These are phyloP conservation scores for Acridotheres tristis DNA, from an alignment of 2,797 vertebrate species.

Conservation along the genomic window DNA sequence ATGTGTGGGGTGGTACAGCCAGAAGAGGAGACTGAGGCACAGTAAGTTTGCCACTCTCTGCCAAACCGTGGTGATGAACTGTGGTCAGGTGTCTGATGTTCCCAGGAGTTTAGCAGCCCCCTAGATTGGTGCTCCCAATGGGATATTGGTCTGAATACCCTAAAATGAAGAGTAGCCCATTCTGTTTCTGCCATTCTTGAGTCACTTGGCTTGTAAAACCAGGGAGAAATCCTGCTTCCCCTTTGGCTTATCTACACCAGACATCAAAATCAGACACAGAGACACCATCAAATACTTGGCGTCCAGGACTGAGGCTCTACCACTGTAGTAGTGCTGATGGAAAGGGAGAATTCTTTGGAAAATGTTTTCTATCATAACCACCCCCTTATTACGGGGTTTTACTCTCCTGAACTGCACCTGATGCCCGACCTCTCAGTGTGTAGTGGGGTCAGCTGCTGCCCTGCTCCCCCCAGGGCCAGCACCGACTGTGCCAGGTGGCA, in stretches of 20 bases:
- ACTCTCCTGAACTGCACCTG: not conserved
- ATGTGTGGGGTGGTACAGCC: not conserved
- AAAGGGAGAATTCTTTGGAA: not conserved
- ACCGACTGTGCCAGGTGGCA: fast-evolving
- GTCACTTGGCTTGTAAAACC: not conserved
- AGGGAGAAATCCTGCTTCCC: not conserved
- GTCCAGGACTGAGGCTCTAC: not conserved
- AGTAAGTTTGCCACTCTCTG: not conserved
- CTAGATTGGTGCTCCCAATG: not conserved
- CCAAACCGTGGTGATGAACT: not conserved
- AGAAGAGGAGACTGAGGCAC: not conserved
- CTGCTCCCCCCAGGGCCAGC: fast-evolving
- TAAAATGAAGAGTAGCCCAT: not conserved
- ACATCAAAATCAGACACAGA: not conserved
- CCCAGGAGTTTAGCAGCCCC: not conserved
- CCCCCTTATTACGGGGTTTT: not conserved
- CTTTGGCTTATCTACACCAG: not conserved
- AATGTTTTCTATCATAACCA: not conserved
- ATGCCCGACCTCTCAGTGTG: fast-evolving
- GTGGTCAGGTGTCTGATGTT: fast-evolving
- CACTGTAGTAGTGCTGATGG: not conserved
- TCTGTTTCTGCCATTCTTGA: not conserved
- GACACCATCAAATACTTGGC: not conserved
- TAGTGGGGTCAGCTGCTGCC: not conserved
- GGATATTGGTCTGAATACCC: not conserved